Evolutionary conservation across 2,113 vertebrate species (phyloP).

Genomic region (Geococcyx californianus): DNA sequence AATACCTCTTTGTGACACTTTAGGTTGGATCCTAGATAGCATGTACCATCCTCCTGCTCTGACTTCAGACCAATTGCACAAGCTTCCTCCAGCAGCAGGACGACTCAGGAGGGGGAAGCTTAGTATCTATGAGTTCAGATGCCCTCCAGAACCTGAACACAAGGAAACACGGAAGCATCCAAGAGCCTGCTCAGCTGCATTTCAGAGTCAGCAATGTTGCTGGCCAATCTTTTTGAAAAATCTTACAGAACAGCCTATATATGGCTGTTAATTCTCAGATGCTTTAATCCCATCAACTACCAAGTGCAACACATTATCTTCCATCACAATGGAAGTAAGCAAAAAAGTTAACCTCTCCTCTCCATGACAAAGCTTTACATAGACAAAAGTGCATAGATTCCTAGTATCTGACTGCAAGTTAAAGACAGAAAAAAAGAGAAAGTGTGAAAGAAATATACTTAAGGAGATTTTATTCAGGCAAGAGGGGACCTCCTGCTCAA

Average conservation of each 20-base stretch:
- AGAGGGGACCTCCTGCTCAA: not conserved
- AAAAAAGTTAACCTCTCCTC: not conserved
- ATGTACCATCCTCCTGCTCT: not conserved
- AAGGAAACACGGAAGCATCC: rapidly evolving
- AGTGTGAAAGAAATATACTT: not conserved
- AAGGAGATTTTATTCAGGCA: not conserved
- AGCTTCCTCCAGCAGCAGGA: not conserved
- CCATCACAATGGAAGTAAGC: not conserved
- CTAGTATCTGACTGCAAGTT: not conserved
- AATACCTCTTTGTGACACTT: not conserved
- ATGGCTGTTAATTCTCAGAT: not conserved
- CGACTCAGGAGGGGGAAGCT: not conserved
- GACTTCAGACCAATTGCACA: not conserved
- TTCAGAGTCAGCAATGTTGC: not conserved
- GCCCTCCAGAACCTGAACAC: not conserved
- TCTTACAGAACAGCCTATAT: not conserved
- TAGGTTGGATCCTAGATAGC: not conserved
- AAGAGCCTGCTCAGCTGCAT: not conserved
- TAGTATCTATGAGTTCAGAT: not conserved
- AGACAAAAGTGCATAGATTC: not conserved
- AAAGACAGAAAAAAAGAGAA: not conserved
- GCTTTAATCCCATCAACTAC: not conserved
- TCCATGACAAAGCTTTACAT: not conserved
- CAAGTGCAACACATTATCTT: not conserved
- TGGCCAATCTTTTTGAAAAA: not conserved